Evolutionary conservation across 1,140 invertebrate genomes (phyloP), one percentile per base, ranked within the genome.

Genomic region (Ruditapes philippinarum): DNA sequence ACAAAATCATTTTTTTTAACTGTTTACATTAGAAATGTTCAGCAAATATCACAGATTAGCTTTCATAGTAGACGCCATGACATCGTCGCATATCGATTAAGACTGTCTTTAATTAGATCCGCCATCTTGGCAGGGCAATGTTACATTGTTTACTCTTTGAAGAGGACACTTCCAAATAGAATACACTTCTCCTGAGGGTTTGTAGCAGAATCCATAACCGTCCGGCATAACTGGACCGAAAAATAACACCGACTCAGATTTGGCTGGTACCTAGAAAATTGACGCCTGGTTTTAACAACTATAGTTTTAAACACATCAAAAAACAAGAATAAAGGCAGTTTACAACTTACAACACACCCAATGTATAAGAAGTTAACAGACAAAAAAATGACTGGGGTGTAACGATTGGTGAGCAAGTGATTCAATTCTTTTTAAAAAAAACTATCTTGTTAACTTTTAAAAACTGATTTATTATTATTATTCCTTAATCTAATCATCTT

Each of bases 151-250:
- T 94, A 57, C 90, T 94, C 31, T 94, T 94, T 92, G 93, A 96
- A 9, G 96, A 93, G 9, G 95, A 93, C n/a, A 96, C 90, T 36
- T n/a, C 93, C 94, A 90, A 96, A 95, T 70, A 94, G 89, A 17
- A 96, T 93, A 42, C 92, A 40, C 9, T 92, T 91, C 38, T 95
- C 93, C 80, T 95, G 95, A 22, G 96, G 96, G 88, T n/a, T 96
- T 96, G 92, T 96, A 96, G 90, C 96, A 96, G 51, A 96, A 84
- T 25, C 96, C 96, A 82, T 96, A 96, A 33, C 96, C 96, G 90
- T 96, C 96, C 17, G 94, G 94, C 9, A 94, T 94, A 0, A 94
- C 93, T 5, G 96, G 96, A 19, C 96, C 96, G 91, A 96, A 96
- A 40, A 91, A 92, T 89, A 96, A 91, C 33, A 95, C 90, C 31